These are phyloP conservation scores for Tetranychus cinnabarinus DNA, from an alignment of 1,140 invertebrate genomes.

Conservation along the genomic window DNA sequence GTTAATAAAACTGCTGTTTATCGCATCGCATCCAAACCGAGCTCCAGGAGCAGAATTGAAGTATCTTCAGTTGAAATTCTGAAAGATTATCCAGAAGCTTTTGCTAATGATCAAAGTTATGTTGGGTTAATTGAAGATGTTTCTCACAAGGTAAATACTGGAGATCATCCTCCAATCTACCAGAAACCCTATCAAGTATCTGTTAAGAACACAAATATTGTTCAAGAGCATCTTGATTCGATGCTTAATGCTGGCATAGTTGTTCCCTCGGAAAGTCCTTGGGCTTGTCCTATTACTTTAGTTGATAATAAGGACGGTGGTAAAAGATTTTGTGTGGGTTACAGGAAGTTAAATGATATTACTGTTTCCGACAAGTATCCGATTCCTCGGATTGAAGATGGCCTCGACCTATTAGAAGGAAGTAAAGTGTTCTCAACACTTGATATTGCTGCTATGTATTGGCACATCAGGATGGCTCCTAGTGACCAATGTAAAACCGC, in stretches of 20 bases:
- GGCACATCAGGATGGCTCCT: constrained; percentile 16
- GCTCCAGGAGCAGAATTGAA: not conserved
- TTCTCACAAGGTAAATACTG: not conserved
- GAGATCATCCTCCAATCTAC: not conserved
- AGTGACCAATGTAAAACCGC: constrained; percentile 11
- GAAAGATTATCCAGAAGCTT: not conserved
- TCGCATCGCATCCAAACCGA: not conserved
- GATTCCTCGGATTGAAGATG: constrained; percentile 24
- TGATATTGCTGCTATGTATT: constrained; percentile 18
- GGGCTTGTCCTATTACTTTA: not conserved
- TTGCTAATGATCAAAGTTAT: not conserved
- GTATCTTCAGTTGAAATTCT: not conserved
- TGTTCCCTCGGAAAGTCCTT: not conserved
- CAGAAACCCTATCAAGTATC: not conserved
- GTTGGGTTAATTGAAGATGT: not conserved
- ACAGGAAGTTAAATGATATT: constrained; percentile 7
- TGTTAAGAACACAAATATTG: not conserved
- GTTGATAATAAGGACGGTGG: constrained; percentile 3
- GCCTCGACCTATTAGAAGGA: constrained; percentile 17
- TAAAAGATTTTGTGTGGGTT: constrained; percentile 2
- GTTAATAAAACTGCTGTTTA: not conserved
- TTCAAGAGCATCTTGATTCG: not conserved
- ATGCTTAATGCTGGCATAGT: not conserved
- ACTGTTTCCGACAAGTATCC: constrained; percentile 6
- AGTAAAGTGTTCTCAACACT: constrained; percentile 7